Conservation (phyloP, 2,797 vertebrate genomes). For the Chaenodraco wilsoni region DNA sequence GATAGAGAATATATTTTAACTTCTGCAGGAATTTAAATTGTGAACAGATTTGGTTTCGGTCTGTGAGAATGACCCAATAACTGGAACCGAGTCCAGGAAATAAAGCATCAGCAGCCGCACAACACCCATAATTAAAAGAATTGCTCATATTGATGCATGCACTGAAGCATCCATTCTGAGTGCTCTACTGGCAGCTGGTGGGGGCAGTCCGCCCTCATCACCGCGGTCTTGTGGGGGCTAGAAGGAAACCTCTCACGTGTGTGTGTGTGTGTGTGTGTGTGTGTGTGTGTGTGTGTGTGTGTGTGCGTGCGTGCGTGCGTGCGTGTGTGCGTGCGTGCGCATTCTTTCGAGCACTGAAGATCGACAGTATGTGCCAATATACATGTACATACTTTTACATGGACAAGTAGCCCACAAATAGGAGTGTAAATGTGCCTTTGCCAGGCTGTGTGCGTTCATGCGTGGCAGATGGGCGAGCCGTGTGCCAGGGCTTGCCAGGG, state of each 20-base stretch:
- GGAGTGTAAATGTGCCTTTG: conserved; percentile 32
- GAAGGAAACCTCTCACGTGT: conserved; percentile 54
- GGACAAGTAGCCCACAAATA: conserved; percentile 37
- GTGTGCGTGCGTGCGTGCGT: conserved; percentile 31
- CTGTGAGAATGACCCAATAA: conserved; percentile 79
- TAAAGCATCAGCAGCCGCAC: conserved; percentile 72
- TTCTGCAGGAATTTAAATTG: conserved; percentile 74
- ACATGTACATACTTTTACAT: conserved; percentile 31
- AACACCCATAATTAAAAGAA: conserved; percentile 85
- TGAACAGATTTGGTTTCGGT: conserved; percentile 76
- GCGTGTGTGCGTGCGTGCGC: conserved; percentile 20
- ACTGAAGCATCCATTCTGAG: conserved; percentile 76
- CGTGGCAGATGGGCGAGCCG: conserved; percentile 61
- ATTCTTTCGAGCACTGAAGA: conserved; percentile 25
- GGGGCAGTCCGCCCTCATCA: conserved; percentile 61
- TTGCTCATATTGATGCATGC: conserved; percentile 82
- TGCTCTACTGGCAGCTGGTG: conserved; percentile 69
- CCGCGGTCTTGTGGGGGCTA: conserved; percentile 58
- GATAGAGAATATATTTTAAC: conserved; percentile 60
- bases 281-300: conserved; percentile 29
- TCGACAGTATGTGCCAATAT: conserved; percentile 19
- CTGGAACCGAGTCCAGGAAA: conserved; percentile 79
- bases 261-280: conserved; percentile 30
- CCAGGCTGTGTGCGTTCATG: conserved; percentile 44
- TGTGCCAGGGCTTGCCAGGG: conserved; percentile 55